These are phyloP conservation scores for Tetragonisca angustula DNA, from an alignment of 2,888 invertebrate genomes.

Conservation along the genomic window DNA sequence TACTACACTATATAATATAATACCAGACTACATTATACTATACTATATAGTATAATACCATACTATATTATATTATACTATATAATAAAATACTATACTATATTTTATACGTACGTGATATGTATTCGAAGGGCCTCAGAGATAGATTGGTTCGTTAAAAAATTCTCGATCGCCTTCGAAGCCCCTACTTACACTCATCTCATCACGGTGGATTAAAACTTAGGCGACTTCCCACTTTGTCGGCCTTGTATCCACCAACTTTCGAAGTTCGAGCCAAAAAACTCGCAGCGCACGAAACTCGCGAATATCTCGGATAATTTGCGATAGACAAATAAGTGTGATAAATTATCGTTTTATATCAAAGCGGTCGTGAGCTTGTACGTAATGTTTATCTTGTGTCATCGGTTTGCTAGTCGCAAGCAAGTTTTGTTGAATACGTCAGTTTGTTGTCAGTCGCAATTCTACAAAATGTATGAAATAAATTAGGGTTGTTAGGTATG, in stretches of 20 bases:
- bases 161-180: conserved; percentile 19
- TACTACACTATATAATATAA: too few relatives aligned
- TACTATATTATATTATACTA: too few relatives aligned
- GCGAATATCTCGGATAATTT: not conserved
- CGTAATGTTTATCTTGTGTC: not conserved
- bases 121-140: too few relatives aligned
- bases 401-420: not conserved
- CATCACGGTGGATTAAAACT: conserved; percentile 42
- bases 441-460: too few relatives aligned
- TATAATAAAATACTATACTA: too few relatives aligned
- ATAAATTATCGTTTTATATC: not conserved
- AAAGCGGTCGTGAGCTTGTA: not conserved
- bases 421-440: too few relatives aligned
- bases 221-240: conserved; percentile 1
- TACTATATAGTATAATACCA: too few relatives aligned
- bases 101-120: not conserved
- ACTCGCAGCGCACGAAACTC: not conserved
- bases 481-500: too few relatives aligned
- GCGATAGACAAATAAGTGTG: not conserved
- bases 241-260: conserved; percentile 15
- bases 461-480: too few relatives aligned
- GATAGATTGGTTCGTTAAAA: not conserved
- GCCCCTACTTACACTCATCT: conserved; percentile 4
- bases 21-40: too few relatives aligned
- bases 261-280: conserved; percentile 20